Conservation (phyloP, 2,113 vertebrate species). For the Rhineura floridana region DNA sequence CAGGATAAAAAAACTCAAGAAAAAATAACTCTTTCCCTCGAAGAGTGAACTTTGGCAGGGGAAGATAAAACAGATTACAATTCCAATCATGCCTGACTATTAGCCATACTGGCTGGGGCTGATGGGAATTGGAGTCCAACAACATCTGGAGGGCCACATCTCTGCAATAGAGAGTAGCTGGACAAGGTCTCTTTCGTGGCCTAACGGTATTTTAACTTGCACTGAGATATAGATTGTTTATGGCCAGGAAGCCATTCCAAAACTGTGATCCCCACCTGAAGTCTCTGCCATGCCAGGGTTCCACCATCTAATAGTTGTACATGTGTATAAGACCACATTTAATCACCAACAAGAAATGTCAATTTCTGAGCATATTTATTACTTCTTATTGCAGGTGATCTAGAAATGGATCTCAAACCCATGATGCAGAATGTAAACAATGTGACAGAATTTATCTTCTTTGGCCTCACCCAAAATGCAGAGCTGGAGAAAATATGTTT, state of each 20-base stretch:
- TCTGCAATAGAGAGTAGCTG: no score
- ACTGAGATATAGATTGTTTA: no score
- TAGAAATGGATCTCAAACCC: neutral
- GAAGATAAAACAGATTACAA: no score
- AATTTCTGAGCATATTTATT: neutral
- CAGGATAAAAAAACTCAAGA: no score
- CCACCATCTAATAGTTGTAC: neutral
- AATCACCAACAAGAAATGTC: neutral
- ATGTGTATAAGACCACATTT: neutral
- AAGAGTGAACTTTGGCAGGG: no score
- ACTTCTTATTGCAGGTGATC: constrained; percentile 10
- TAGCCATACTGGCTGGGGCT: no score
- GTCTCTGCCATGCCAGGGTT: neutral
- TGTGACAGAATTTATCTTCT: constrained; percentile 61
- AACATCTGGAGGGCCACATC: no score
- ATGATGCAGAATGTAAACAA: constrained; percentile 44
- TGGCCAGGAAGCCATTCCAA: neutral
- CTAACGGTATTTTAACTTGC: no score
- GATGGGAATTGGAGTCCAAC: no score
- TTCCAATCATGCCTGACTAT: no score
- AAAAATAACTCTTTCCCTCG: no score
- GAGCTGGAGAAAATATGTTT: constrained; percentile 53
- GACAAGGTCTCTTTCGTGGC: no score
- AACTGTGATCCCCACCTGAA: neutral
- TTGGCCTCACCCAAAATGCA: constrained; percentile 52